Evolutionary conservation across 2,113 vertebrate species (phyloP).

Genomic region (Sorex fumeus): DNA sequence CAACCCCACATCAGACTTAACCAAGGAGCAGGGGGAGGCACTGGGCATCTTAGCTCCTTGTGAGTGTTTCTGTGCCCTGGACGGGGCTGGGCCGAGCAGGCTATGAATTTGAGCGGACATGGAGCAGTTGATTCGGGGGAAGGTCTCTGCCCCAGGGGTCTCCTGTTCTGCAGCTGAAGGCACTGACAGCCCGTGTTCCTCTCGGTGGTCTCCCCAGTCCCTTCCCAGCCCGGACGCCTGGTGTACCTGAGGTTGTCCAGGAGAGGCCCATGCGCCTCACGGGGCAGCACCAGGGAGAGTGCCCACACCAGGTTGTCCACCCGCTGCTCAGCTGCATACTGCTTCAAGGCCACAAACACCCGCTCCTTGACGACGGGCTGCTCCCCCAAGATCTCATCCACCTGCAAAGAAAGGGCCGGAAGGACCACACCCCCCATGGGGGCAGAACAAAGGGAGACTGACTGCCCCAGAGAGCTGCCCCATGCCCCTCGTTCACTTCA

Average conservation of each 20-base stretch:
- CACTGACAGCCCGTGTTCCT: too few relatives aligned
- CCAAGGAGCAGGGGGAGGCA: background rate
- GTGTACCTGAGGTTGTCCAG: conserved; percentile 96
- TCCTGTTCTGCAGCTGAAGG: background rate
- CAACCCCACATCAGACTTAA: too few relatives aligned
- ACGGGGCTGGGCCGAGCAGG: background rate
- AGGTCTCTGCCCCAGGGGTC: too few relatives aligned
- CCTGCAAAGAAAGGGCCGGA: conserved; percentile 84
- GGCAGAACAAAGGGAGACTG: background rate
- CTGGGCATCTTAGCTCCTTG: too few relatives aligned
- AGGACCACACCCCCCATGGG: fast-evolving
- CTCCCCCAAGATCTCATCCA: conserved; percentile 93
- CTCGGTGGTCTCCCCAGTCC: too few relatives aligned
- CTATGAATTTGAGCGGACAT: background rate
- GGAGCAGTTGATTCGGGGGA: background rate
- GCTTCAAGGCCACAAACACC: conserved; percentile 93
- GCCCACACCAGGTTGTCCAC: conserved; percentile 94
- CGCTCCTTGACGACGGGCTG: conserved; percentile 93
- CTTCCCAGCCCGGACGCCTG: background rate
- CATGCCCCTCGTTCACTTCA: background rate
- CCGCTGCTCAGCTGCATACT: conserved; percentile 94
- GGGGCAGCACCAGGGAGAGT: conserved; percentile 92
- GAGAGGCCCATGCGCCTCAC: conserved; percentile 92
- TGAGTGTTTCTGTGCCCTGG: background rate
- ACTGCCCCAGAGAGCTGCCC: too few relatives aligned